Base-by-base conservation (phyloP, 2,113 vertebrate genomes). In the Cebidichthys violaceus region DNA sequence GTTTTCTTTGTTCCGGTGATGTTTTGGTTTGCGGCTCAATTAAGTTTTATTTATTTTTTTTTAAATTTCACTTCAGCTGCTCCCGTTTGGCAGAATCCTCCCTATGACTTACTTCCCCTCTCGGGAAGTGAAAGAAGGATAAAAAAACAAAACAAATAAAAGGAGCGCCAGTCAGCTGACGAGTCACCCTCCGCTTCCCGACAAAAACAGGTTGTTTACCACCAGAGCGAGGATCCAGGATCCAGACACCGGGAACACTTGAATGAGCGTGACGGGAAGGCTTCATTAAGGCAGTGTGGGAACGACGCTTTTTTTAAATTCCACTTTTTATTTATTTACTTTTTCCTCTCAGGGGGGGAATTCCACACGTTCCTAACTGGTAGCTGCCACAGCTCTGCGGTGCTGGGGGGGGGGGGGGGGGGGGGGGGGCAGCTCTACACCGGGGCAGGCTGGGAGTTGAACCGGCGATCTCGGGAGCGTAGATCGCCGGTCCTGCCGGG, bases 201-300 rank as follows among this genome's bases (percentile, higher is more conserved):
- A 68, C 78, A 84, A 43, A 70, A 57, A 33, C 83, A 70, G 71
- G 70, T 74, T 87, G 77, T 89, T 87, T 76, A 76, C 77, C 65
- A 33, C 27, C 50, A 61, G 47, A 24, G 24, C 9, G 2, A 3
- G 17, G 54, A 50, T 10, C 72, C 6, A 4, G 75, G 61, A 65
- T 43, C 24, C 35, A 27, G 66, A 45, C 54, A 61, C 39, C 35
- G 0, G 6, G 67, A 59, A 86, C 62, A 50, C 62, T n/a, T 22
- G 9, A 64, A 47, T 4, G 0, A 24, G 47, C 22, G 22, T 76
- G 69, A 60, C 43, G 17, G 82, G 67, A 81, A 83, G 57, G 27
- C 55, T 39, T 69, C n/a, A 70, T 84, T 80, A 75, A 74, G 15
- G 15, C 15, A 6, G 22, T 1, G 69, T 64, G 77, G 77, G 78